These are phyloP conservation scores for Microplitis deprimator DNA, from an alignment of 2,888 invertebrate species.

Conservation along the genomic window DNA sequence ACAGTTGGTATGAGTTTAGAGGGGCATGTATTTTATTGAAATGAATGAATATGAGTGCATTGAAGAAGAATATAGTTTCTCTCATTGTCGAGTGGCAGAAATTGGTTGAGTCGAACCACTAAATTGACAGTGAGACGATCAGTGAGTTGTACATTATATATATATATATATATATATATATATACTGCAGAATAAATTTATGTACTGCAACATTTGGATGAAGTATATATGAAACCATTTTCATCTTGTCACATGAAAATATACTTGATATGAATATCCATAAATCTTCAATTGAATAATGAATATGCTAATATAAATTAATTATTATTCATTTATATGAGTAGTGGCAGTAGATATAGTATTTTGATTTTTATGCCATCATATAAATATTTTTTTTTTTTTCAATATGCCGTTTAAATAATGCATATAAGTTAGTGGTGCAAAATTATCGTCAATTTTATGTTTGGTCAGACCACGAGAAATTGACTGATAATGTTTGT, in stretches of 20 bases:
- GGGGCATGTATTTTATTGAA: slow-evolving; percentile 12
- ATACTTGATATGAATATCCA: not conserved
- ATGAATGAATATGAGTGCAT: slow-evolving; percentile 20
- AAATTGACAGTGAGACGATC: slow-evolving; percentile 33
- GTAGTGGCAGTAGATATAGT: not conserved
- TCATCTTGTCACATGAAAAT: not conserved
- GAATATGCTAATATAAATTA: not conserved
- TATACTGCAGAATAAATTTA: not conserved
- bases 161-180: not conserved
- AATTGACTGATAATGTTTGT: too few relatives aligned
- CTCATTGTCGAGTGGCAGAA: slow-evolving; percentile 55
- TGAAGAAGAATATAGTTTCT: slow-evolving; percentile 51
- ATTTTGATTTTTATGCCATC: not conserved
- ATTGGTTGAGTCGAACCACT: slow-evolving; percentile 50
- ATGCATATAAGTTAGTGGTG: too few relatives aligned
- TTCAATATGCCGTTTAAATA: too few relatives aligned
- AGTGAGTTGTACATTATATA: slow-evolving; percentile 4
- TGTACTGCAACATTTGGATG: not conserved
- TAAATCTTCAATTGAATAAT: not conserved
- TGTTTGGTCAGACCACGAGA: too few relatives aligned
- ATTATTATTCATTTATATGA: not conserved
- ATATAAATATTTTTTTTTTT: too few relatives aligned
- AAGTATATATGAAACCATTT: not conserved
- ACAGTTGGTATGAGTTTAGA: slow-evolving; percentile 58
- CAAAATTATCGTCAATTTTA: too few relatives aligned